These are phyloP conservation scores for Austrolebias charrua DNA, from an alignment of 2,797 vertebrate species.

Conservation along the genomic window DNA sequence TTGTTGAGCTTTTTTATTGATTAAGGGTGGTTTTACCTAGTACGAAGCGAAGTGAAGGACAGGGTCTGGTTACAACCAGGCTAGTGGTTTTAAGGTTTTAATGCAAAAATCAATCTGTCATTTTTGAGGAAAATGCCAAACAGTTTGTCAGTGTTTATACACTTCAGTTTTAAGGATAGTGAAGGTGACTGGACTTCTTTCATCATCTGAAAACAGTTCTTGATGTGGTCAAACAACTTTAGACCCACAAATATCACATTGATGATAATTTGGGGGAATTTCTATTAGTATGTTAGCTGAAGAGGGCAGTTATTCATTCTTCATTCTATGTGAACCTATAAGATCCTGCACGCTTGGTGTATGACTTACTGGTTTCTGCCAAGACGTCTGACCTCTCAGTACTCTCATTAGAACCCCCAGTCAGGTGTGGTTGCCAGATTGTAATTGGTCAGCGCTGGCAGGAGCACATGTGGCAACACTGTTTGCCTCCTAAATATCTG, in stretches of 20 bases:
- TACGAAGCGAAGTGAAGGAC: too few species aligned
- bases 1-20: neutral
- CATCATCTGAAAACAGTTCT: neutral
- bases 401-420: constrained; percentile 43
- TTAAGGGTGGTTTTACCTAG: neutral
- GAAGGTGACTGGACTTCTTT: neutral
- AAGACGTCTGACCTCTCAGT: constrained; percentile 29
- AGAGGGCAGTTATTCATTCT: constrained; percentile 5
- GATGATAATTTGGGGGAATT: neutral
- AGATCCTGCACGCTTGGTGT: constrained; percentile 12
- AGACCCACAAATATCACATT: neutral
- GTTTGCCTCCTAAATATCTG: constrained; percentile 29
- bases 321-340: constrained; percentile 20
- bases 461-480: constrained; percentile 21
- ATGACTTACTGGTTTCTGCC: neutral
- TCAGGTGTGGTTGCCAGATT: constrained; percentile 39
- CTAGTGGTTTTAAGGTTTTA: neutral
- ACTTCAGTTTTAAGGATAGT: neutral
- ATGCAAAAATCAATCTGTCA: too few species aligned
- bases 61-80: too few species aligned
- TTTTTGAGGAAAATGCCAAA: neutral
- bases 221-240: neutral
- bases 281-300: neutral
- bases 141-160: neutral
- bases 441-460: constrained; percentile 43